Conservation (phyloP, 1,140 invertebrate genomes). For the Tribolium castaneum region DNA sequence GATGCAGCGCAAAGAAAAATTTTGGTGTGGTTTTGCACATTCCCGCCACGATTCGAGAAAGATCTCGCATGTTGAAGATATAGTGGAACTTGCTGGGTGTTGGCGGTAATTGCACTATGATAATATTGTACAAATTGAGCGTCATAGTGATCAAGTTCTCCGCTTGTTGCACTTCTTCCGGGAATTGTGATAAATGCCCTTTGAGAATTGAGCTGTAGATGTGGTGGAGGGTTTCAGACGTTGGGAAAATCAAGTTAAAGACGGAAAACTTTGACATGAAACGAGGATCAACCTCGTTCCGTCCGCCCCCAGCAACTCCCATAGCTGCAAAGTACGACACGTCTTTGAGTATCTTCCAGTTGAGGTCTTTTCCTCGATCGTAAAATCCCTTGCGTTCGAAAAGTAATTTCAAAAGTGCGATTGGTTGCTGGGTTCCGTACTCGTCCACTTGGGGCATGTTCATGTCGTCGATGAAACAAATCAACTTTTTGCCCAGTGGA, state of each 20-base stretch:
- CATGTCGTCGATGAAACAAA: slow-evolving; percentile 93
- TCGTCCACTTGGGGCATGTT: slow-evolving; percentile 90
- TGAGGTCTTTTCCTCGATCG: slow-evolving; percentile 88
- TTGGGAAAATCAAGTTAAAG: slow-evolving; percentile 87
- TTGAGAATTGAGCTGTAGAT: slow-evolving; percentile 87
- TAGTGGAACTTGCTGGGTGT: slow-evolving; percentile 95
- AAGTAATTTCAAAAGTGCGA: slow-evolving; percentile 87
- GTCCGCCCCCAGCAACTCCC: slow-evolving; percentile 85
- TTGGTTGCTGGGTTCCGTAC: slow-evolving; percentile 93
- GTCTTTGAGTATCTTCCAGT: slow-evolving; percentile 89
- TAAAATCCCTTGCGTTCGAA: slow-evolving; percentile 89
- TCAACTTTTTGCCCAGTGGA: slow-evolving; percentile 84
- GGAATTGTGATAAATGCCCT: slow-evolving; percentile 80
- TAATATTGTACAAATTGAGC: slow-evolving; percentile 83
- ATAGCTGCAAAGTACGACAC: slow-evolving; percentile 81
- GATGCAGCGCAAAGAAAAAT: slow-evolving; percentile 74
- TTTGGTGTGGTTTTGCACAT: slow-evolving; percentile 78
- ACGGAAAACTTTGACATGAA: slow-evolving; percentile 90
- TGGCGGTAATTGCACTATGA: slow-evolving; percentile 83
- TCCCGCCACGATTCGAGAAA: slow-evolving; percentile 85
- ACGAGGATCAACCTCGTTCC: slow-evolving; percentile 89
- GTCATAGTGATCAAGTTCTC: slow-evolving; percentile 80
- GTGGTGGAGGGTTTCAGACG: slow-evolving; percentile 78
- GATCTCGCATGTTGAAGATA: slow-evolving; percentile 91
- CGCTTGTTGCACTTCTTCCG: slow-evolving; percentile 74